A percentile compares a stretch with the other conserved stretches of the same genome.
Conservation (phyloP, 1,140 invertebrate species). For the Calephelis virginiensis region DNA sequence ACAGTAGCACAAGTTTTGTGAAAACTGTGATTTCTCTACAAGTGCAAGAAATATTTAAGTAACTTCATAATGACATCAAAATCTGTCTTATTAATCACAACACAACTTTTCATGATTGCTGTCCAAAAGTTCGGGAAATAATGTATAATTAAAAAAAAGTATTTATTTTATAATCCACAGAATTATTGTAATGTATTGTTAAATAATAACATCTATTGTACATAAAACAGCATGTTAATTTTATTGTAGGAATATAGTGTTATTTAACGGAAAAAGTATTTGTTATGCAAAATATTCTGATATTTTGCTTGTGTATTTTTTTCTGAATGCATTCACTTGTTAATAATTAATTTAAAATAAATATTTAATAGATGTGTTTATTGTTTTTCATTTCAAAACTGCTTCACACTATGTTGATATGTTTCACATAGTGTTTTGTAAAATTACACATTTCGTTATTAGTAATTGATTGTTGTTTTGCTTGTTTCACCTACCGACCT, state of each 20-base stretch:
- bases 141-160: background rate
- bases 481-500: too few relatives aligned
- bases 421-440: too few relatives aligned
- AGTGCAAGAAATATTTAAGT: too few relatives aligned
- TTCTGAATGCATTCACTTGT: background rate
- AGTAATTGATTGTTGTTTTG: too few relatives aligned
- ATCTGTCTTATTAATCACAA: too few relatives aligned
- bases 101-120: background rate
- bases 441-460: too few relatives aligned
- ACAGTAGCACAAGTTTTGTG: background rate
- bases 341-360: constrained; percentile 12
- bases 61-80: too few relatives aligned
- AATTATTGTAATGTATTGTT: constrained; percentile 33
- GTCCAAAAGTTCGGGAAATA: background rate
- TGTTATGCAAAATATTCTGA: background rate
- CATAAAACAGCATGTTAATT: constrained; percentile 38
- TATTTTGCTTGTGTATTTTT: constrained; percentile 4
- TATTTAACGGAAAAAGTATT: constrained; percentile 1
- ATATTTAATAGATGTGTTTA: constrained; percentile 12
- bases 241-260: constrained; percentile 14
- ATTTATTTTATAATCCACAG: constrained; percentile 13
- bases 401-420: too few relatives aligned
- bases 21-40: background rate
- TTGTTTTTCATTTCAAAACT: background rate
- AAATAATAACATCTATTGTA: constrained; percentile 48